Base-by-base conservation (phyloP, 2,888 invertebrate species). In the Pilophorus perplexus region DNA sequence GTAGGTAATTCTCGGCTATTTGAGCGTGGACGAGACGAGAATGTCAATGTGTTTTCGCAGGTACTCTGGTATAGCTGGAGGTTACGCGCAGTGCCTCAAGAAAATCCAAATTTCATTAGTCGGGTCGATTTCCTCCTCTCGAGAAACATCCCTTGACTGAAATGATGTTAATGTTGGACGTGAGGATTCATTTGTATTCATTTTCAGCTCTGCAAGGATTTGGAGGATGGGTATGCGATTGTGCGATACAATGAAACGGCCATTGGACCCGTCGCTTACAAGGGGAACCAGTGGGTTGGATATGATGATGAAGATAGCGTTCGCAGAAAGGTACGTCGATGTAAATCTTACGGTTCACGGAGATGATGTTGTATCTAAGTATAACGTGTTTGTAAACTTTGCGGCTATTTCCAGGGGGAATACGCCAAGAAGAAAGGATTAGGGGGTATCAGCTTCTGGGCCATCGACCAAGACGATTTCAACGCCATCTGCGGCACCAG, bases 381-480 rank as follows among this genome's bases (percentile, higher is more conserved):
- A n/a, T n/a, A n/a, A n/a, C n/a, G n/a, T n/a, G n/a, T n/a, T n/a
- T n/a, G n/a, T n/a, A n/a, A n/a, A 14, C 42, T 10, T 8, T 42
- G 6, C 8, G 42, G 42, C 2, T 54, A 42, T 50, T 57, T 60
- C 18, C 33, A 69, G 69, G 69, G 67, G 12, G 60, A 40, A 20
- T 67, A 65, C 25, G 57, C 57, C 3, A 64, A 50, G 3, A 23
- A 57, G 54, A 55, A 50, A 12, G 68, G 68, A 0, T 25, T 68
- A 18, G 66, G 66, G 16, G 68, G 68, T 2, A 27, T 68, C 14
- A 68, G 66, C 54, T 68, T 64, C 14, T 68, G 68, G 68, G 42
- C 68, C 12, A 37, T 68, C 8, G 68, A 68, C 38, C 64, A 67
- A 18, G 68, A 68, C 25, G 69, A 69, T 28, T 69, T 69, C 28